Conservation (phyloP, 2,888 invertebrate species). For the Stenodema calcarata region DNA sequence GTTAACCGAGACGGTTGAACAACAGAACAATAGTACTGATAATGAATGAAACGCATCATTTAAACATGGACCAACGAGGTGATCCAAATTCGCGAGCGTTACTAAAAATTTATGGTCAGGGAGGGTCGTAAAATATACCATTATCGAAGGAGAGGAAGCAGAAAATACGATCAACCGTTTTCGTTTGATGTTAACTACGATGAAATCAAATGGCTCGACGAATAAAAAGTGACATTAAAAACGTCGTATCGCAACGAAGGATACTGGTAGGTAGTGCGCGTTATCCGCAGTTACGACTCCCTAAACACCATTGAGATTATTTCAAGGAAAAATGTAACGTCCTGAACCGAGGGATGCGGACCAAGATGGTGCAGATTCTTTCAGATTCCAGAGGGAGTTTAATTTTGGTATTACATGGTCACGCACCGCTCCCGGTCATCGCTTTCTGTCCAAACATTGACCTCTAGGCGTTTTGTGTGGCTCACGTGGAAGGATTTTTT, state of each 20-base stretch:
- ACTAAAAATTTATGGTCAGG: neutral
- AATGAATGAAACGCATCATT: neutral
- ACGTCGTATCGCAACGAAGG: neutral
- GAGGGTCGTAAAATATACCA: neutral
- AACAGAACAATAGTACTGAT: neutral
- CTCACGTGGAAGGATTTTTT: neutral
- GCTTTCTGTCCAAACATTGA: conserved; percentile 26
- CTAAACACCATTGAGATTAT: neutral
- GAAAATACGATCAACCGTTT: neutral
- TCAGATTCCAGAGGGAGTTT: neutral
- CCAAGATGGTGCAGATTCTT: neutral
- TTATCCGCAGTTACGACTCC: neutral
- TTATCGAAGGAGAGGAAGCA: neutral
- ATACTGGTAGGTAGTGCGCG: neutral
- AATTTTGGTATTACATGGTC: conserved; percentile 36
- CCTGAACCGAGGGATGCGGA: neutral
- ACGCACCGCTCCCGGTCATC: conserved; percentile 27
- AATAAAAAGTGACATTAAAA: neutral
- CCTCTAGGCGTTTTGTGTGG: neutral
- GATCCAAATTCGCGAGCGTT: neutral
- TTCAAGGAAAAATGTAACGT: neutral
- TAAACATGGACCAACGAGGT: neutral
- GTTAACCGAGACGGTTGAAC: neutral
- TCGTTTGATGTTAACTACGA: neutral
- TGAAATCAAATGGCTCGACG: neutral